These are phyloP conservation scores for Blennius ocellaris DNA, from an alignment of 2,113 vertebrate species.

Conservation along the genomic window DNA sequence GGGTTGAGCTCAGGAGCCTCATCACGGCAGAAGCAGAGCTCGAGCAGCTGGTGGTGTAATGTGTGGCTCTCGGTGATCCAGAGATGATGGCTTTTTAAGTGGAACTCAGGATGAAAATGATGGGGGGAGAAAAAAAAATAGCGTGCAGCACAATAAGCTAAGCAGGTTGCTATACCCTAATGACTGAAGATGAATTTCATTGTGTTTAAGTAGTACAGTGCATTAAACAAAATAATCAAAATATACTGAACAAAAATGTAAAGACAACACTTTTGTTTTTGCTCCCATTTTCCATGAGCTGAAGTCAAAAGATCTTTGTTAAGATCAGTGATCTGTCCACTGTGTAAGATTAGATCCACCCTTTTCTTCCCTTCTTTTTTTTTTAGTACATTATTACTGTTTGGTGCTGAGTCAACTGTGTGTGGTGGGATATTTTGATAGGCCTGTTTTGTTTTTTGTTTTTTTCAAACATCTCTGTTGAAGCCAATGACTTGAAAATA, in stretches of 20 bases:
- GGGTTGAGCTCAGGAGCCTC: constrained; percentile 36
- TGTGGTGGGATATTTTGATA: not conserved
- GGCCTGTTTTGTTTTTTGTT: not conserved
- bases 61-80: constrained; percentile 39
- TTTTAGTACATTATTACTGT: not conserved
- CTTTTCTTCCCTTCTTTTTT: not conserved
- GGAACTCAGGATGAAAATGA: constrained; percentile 1
- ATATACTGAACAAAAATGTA: too few species aligned
- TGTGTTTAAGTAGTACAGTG: not conserved
- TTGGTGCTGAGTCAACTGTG: not conserved
- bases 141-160: constrained; percentile 2
- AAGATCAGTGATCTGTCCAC: not conserved
- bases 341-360: not conserved
- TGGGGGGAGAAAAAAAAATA: constrained; percentile 6
- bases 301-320: too few species aligned
- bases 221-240: too few species aligned
- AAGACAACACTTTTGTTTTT: too few species aligned
- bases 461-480: not conserved
- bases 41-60: constrained; percentile 37
- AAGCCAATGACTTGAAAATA: not conserved
- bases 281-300: too few species aligned
- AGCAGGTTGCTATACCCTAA: not conserved
- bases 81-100: constrained; percentile 43
- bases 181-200: not conserved
- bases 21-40: constrained; percentile 20